A percentile compares a stretch with the other conserved stretches of the same genome.
Evolutionary conservation across 37 sponge, comb jelly and placozoan species (phyloP).

Genomic region (Ephydatia muelleri): DNA sequence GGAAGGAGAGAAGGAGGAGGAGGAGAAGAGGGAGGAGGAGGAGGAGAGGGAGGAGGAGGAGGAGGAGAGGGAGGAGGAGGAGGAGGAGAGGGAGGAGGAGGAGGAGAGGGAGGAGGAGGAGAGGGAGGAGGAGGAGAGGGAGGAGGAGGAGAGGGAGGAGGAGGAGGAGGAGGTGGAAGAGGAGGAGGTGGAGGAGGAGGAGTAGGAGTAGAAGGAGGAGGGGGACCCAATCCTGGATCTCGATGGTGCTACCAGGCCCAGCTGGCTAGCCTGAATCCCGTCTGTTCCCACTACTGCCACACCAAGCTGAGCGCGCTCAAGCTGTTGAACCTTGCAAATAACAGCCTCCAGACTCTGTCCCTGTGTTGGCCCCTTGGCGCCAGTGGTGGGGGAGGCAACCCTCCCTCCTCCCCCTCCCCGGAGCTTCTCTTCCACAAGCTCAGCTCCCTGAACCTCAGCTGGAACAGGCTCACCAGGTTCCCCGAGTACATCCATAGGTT

Average conservation of each 20-base stretch:
- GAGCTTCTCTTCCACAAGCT: constrained; percentile 39
- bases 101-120: too few species aligned
- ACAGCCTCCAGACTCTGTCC: constrained; percentile 12
- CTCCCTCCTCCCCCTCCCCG: background rate
- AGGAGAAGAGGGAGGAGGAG: too few species aligned
- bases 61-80: too few species aligned
- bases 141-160: too few species aligned
- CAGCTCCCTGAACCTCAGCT: constrained; percentile 34
- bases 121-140: too few species aligned
- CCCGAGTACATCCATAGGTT: constrained; percentile 42
- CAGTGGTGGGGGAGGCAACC: background rate
- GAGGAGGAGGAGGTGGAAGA: too few species aligned
- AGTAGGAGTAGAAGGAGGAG: too few species aligned
- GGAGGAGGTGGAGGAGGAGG: too few species aligned
- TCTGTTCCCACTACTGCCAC: constrained; percentile 42
- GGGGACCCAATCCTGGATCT: background rate
- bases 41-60: too few species aligned
- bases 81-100: too few species aligned
- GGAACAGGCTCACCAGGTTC: constrained; percentile 24
- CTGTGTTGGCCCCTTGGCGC: background rate
- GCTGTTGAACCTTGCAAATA: constrained; percentile 33
- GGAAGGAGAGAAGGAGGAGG: too few species aligned
- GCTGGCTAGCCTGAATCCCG: background rate
- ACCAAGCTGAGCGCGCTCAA: constrained; percentile 13
- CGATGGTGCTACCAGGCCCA: constrained; percentile 41